Conservation (phyloP, 1,140 invertebrate species). For the Penaeus japonicus region DNA sequence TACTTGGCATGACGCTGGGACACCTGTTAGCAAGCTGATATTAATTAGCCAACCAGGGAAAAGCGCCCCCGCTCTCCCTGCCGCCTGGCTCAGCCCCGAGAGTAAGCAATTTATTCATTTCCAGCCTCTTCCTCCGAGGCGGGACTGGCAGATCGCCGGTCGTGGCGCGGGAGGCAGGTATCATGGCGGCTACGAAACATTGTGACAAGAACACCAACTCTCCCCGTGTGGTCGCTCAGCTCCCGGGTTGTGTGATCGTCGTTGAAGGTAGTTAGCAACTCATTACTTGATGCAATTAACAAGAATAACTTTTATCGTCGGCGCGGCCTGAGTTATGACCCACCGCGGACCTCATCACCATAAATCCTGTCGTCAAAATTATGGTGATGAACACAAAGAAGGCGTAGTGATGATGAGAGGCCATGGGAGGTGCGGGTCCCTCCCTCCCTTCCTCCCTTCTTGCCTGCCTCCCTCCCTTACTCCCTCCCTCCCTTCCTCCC, state of each 20-base stretch:
- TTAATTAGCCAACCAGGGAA: too few species aligned
- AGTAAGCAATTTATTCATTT: too few species aligned
- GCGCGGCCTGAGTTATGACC: constrained; percentile 52
- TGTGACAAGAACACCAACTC: not conserved
- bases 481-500: not conserved
- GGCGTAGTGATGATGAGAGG: constrained; percentile 20
- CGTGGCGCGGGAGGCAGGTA: not conserved
- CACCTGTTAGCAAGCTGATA: too few species aligned
- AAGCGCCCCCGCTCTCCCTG: too few species aligned
- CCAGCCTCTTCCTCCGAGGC: too few species aligned
- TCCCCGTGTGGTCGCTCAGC: too few species aligned
- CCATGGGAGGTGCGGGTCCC: constrained; percentile 10
- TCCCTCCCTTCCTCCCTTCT: not conserved
- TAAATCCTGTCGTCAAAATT: constrained; percentile 56
- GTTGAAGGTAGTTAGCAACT: constrained; percentile 55
- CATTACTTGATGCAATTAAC: constrained; percentile 57
- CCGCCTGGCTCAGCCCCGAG: too few species aligned
- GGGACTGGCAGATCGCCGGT: not conserved
- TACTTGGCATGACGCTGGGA: too few species aligned
- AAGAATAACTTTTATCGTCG: constrained; percentile 56
- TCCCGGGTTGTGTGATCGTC: constrained; percentile 48
- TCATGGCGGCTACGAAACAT: not conserved
- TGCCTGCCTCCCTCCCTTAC: not conserved
- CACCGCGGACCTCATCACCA: constrained; percentile 53
- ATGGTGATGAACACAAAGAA: constrained; percentile 54